phyloP scores from a whole-genome alignment of 2,797 vertebrate species.

The Sphaeramia orbicularis region DNA sequence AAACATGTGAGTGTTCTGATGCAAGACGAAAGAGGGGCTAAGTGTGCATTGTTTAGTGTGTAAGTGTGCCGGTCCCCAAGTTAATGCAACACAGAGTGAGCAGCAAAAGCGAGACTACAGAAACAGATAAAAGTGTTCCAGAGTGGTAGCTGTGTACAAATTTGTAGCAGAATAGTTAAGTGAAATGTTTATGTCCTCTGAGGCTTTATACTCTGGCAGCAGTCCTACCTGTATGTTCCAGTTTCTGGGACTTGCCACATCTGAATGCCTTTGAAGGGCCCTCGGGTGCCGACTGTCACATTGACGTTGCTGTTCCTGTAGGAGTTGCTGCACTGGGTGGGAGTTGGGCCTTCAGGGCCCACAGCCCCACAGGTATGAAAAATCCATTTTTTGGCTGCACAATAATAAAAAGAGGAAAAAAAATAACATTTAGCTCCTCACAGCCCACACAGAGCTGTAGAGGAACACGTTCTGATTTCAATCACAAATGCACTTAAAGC shows the following conservation, averaged over 20 bases:
- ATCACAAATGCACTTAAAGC: slow-evolving; percentile 25
- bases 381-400: slow-evolving; percentile 86
- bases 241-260: slow-evolving; percentile 95
- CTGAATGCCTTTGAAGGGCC: slow-evolving; percentile 92
- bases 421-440: slow-evolving; percentile 25
- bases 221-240: slow-evolving; percentile 91
- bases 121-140: slow-evolving; percentile 15
- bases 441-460: slow-evolving; percentile 23
- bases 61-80: slow-evolving; percentile 19
- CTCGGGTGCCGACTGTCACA: slow-evolving; percentile 90
- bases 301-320: slow-evolving; percentile 93
- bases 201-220: slow-evolving; percentile 10
- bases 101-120: background rate
- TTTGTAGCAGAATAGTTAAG: background rate
- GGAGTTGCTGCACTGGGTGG: slow-evolving; percentile 92
- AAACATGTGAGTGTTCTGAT: slow-evolving; percentile 30
- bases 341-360: slow-evolving; percentile 93
- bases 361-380: slow-evolving; percentile 95
- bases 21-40: slow-evolving; percentile 28
- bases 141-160: slow-evolving; percentile 28
- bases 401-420: slow-evolving; percentile 27
- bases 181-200: slow-evolving; percentile 20
- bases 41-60: slow-evolving; percentile 10
- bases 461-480: slow-evolving; percentile 18
- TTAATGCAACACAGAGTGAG: slow-evolving; percentile 9